A percentile compares a stretch with the other conserved stretches of the same genome.
These are phyloP conservation scores for Odontomyia ornata DNA, from an alignment of 2,888 invertebrate species.

Conservation along the genomic window DNA sequence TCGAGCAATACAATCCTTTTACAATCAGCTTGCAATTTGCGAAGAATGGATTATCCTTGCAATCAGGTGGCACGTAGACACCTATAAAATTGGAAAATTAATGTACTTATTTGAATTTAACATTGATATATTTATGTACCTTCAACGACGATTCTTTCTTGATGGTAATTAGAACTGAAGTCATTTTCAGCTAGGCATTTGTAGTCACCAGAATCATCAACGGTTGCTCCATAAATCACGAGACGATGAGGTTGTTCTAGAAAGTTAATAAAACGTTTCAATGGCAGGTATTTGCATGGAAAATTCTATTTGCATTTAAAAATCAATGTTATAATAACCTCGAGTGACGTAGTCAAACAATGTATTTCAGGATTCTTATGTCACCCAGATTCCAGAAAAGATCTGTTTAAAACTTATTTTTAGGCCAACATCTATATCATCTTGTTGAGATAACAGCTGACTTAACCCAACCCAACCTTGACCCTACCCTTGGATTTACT, in stretches of 20 bases:
- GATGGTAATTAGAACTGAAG: slow-evolving; percentile 72
- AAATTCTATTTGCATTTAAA: too few relatives aligned
- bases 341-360: too few relatives aligned
- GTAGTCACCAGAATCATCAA: slow-evolving; percentile 81
- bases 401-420: too few relatives aligned
- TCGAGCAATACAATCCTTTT: slow-evolving; percentile 82
- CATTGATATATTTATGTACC: slow-evolving; percentile 69
- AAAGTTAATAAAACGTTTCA: slow-evolving; percentile 2
- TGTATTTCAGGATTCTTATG: too few relatives aligned
- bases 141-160: slow-evolving; percentile 76
- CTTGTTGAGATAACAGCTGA: too few relatives aligned
- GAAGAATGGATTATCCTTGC: slow-evolving; percentile 87
- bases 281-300: too few relatives aligned
- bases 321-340: too few relatives aligned
- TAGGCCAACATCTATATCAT: too few relatives aligned
- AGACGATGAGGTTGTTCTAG: slow-evolving; percentile 76
- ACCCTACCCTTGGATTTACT: too few relatives aligned
- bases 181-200: slow-evolving; percentile 84
- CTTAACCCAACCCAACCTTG: too few relatives aligned
- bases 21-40: slow-evolving; percentile 92
- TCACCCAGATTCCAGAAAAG: too few relatives aligned
- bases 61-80: slow-evolving; percentile 78
- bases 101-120: background rate
- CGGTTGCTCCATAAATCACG: slow-evolving; percentile 71
- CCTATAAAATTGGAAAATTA: slow-evolving; percentile 65